Conservation (phyloP, 2,797 vertebrate species). For the Mus caroli region DNA sequence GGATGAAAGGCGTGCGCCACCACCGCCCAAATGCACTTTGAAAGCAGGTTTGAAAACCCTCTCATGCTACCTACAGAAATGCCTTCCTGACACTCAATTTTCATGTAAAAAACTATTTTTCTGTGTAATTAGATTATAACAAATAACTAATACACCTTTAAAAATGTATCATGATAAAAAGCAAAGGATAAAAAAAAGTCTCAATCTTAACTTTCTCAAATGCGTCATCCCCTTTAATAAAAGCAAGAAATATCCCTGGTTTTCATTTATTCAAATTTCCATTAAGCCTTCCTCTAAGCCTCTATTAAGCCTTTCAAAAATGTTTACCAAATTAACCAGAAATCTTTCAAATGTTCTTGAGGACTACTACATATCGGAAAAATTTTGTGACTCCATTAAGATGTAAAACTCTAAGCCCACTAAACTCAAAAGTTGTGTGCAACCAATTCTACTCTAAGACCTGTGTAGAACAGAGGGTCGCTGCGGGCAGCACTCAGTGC, state of each 20-base stretch:
- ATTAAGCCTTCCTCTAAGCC: background rate
- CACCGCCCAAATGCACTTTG: background rate
- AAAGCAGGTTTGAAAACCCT: background rate
- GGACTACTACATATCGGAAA: slow-evolving; percentile 2
- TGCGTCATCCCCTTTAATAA: slow-evolving; percentile 56
- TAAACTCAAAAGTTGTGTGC: slow-evolving; percentile 63
- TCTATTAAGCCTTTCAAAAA: slow-evolving; percentile 52
- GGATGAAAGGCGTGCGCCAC: too few species aligned
- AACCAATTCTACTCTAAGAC: slow-evolving; percentile 44
- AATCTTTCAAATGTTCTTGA: slow-evolving; percentile 45
- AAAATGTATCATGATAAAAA: slow-evolving; percentile 47
- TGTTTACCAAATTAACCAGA: slow-evolving; percentile 60
- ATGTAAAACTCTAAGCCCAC: slow-evolving; percentile 5
- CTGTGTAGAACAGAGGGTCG: background rate
- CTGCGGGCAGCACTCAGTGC: background rate
- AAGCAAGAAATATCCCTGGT: slow-evolving; percentile 11
- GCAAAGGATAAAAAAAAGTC: slow-evolving; percentile 44
- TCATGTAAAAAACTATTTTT: slow-evolving; percentile 33
- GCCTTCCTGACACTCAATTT: background rate
- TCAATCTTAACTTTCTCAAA: slow-evolving; percentile 34
- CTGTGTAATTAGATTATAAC: background rate
- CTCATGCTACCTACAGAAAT: background rate
- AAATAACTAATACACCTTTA: slow-evolving; percentile 17
- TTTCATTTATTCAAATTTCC: slow-evolving; percentile 71
- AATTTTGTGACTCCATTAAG: slow-evolving; percentile 47